Evolutionary conservation across 2,113 vertebrate species (phyloP).

Genomic region (Phoenicopterus ruber): DNA sequence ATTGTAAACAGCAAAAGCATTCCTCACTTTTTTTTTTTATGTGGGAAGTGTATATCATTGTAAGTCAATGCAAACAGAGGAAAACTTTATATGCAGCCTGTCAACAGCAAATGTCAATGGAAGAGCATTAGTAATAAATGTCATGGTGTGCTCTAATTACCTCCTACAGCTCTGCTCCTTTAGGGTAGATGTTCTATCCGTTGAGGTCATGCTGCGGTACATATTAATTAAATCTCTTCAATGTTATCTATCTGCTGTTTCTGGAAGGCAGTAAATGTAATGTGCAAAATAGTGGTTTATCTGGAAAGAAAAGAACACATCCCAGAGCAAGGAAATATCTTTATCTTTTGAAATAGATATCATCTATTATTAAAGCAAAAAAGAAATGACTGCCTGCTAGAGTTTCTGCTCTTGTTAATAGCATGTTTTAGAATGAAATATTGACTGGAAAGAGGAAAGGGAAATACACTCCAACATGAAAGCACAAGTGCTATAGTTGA

Average conservation of each 20-base stretch:
- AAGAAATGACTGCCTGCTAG: background rate
- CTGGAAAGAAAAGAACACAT: slow-evolving; percentile 17
- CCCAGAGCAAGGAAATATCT: slow-evolving; percentile 19
- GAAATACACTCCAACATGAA: background rate
- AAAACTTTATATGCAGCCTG: slow-evolving; percentile 55
- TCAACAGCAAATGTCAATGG: slow-evolving; percentile 57
- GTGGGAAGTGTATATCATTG: background rate
- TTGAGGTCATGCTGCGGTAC: slow-evolving; percentile 41
- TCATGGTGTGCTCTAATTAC: slow-evolving; percentile 54
- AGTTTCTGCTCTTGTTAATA: background rate
- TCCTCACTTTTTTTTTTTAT: background rate
- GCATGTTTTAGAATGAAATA: background rate
- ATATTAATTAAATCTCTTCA: slow-evolving; percentile 62
- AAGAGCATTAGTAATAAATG: slow-evolving; percentile 62
- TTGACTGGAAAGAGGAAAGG: background rate
- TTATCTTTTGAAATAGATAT: slow-evolving; percentile 42
- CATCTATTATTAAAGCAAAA: background rate
- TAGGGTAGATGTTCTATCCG: slow-evolving; percentile 25
- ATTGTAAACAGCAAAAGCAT: background rate
- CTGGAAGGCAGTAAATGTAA: slow-evolving; percentile 23
- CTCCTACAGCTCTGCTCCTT: slow-evolving; percentile 43
- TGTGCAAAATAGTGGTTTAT: slow-evolving; percentile 22
- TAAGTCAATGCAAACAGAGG: slow-evolving; percentile 7
- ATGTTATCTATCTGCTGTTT: slow-evolving; percentile 55
- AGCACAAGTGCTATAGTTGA: background rate